Percentiles rank a stretch among this genome's conserved stretches.
Evolutionary conservation across 2,797 vertebrate species (phyloP).

Genomic region (Galago senegalensis): DNA sequence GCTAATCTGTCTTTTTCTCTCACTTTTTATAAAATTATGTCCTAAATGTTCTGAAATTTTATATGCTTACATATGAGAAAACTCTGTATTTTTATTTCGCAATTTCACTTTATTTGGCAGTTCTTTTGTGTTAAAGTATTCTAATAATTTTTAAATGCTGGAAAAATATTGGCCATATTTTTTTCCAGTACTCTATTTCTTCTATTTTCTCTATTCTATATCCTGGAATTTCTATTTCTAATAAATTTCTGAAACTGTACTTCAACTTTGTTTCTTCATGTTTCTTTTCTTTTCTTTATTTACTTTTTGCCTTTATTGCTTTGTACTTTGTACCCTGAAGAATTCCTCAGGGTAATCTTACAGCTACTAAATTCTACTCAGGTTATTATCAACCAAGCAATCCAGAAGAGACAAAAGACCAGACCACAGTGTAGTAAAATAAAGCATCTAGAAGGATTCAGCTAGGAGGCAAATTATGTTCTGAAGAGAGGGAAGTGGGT

Average conservation of each 20-base stretch:
- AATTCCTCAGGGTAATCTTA: not conserved
- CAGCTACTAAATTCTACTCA: not conserved
- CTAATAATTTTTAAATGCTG: not conserved
- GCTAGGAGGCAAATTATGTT: not conserved
- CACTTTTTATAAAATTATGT: slow-evolving; percentile 23
- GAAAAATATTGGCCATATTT: not conserved
- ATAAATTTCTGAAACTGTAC: not conserved
- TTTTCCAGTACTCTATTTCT: slow-evolving; percentile 4
- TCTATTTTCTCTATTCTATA: not conserved
- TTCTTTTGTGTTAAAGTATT: not conserved
- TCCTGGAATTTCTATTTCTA: not conserved
- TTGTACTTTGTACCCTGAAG: not conserved
- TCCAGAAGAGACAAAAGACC: not conserved
- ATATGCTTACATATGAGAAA: not conserved
- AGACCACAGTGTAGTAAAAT: not conserved
- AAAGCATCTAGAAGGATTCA: not conserved
- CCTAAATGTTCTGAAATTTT: not conserved
- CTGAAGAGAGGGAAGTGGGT: not conserved
- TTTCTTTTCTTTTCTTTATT: not conserved
- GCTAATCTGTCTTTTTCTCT: not conserved
- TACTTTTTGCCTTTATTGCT: not conserved
- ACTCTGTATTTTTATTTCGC: not conserved
- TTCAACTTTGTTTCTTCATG: not conserved
- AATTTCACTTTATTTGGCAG: not conserved
- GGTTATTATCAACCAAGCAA: not conserved